phyloP scores from a whole-genome alignment of 1,140 invertebrate genomes.

The Euglossa dilemma region DNA sequence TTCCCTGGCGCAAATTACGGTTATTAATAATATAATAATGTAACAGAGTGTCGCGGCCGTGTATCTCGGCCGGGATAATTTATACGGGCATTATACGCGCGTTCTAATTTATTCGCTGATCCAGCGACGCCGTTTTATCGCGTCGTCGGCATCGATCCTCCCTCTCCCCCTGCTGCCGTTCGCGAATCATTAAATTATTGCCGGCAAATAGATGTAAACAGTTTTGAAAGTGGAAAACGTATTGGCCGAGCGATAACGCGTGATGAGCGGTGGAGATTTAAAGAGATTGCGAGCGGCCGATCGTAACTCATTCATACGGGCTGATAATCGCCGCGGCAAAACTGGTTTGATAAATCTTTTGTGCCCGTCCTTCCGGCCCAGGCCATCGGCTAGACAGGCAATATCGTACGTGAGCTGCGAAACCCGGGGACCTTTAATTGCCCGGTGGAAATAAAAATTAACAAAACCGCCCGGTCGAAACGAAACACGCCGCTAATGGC shows the following conservation, averaged over 20 bases:
- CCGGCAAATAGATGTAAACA: slow-evolving; percentile 47
- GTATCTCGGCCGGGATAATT: slow-evolving; percentile 4
- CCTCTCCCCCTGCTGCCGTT: too few species aligned
- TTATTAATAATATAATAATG: slow-evolving; percentile 31
- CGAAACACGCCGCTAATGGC: not conserved
- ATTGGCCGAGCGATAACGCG: slow-evolving; percentile 35
- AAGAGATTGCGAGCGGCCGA: slow-evolving; percentile 8
- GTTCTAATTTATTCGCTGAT: slow-evolving; percentile 30
- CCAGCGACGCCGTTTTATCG: slow-evolving; percentile 28
- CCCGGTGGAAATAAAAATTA: slow-evolving; percentile 13
- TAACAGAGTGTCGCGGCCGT: slow-evolving; percentile 1
- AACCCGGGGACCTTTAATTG: slow-evolving; percentile 22
- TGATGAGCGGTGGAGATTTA: slow-evolving; percentile 35
- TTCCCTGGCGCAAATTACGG: not conserved
- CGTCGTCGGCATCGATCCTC: slow-evolving; percentile 2
- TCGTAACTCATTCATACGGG: slow-evolving; percentile 39
- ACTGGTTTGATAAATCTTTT: slow-evolving; percentile 60
- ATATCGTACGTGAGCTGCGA: slow-evolving; percentile 42
- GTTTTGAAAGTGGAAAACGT: slow-evolving; percentile 33
- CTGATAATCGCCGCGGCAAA: slow-evolving; percentile 38
- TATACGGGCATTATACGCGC: not conserved
- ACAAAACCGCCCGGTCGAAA: not conserved
- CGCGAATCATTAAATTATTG: slow-evolving; percentile 36
- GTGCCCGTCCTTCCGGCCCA: slow-evolving; percentile 4
- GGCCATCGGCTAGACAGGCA: slow-evolving; percentile 12